Evolutionary conservation across 1,140 invertebrate genomes (phyloP).

Genomic region (Habropoda laboriosa): DNA sequence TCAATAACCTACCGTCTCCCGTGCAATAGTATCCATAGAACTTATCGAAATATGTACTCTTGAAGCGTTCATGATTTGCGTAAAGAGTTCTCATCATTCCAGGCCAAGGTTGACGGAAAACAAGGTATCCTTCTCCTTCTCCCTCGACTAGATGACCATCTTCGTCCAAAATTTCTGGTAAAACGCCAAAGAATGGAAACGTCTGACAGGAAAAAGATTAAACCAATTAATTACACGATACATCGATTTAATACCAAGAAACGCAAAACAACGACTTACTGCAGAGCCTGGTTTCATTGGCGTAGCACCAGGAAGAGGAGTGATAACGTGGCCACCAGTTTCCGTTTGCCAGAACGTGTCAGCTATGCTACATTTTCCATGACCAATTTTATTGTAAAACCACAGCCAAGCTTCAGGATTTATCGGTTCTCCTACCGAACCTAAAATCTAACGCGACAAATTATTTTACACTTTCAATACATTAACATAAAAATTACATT

Average conservation of each 20-base stretch:
- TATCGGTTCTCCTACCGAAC: slow-evolving; percentile 98
- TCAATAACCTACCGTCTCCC: slow-evolving; percentile 92
- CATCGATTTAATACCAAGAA: background rate
- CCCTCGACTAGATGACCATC: slow-evolving; percentile 93
- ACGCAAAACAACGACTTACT: slow-evolving; percentile 84
- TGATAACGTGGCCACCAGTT: slow-evolving; percentile 97
- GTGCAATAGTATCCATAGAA: slow-evolving; percentile 98
- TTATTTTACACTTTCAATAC: slow-evolving; percentile 78
- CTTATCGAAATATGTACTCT: slow-evolving; percentile 96
- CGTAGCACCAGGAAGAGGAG: slow-evolving; percentile 96
- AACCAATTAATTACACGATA: background rate
- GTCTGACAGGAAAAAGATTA: slow-evolving; percentile 83
- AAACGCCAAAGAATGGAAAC: slow-evolving; percentile 98
- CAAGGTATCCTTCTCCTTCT: slow-evolving; percentile 95
- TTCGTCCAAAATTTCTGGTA: slow-evolving; percentile 93
- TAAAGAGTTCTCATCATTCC: slow-evolving; percentile 97
- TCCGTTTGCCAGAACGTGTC: slow-evolving; percentile 99
- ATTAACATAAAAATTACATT: background rate
- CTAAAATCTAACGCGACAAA: slow-evolving; percentile 88
- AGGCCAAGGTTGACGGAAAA: slow-evolving; percentile 97
- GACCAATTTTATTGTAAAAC: slow-evolving; percentile 95
- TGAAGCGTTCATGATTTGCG: slow-evolving; percentile 95
- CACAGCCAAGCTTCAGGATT: slow-evolving; percentile 99
- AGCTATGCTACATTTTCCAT: slow-evolving; percentile 92
- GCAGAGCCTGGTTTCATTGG: slow-evolving; percentile 98